These are phyloP conservation scores for Pseudomyrmex cubaensis DNA, from an alignment of 1,140 invertebrate genomes.

Conservation along the genomic window DNA sequence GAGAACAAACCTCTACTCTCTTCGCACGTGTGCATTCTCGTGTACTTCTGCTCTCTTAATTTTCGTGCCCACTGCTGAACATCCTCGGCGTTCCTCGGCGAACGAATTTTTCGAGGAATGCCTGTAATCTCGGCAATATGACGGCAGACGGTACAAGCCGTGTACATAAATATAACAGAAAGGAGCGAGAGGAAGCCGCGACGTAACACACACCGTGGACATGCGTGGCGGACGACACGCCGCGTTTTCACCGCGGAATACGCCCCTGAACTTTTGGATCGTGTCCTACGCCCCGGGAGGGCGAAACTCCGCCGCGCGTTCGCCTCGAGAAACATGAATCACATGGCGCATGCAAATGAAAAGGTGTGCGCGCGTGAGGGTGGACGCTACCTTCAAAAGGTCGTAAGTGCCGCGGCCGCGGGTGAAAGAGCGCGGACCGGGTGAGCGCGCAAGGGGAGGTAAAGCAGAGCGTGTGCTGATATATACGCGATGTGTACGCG, in stretches of 20 bases:
- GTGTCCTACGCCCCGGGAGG: conserved; percentile 66
- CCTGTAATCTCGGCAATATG: conserved; percentile 52
- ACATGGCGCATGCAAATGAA: conserved; percentile 70
- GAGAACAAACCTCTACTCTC: not conserved
- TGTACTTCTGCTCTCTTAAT: conserved; percentile 35
- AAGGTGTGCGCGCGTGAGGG: conserved; percentile 63
- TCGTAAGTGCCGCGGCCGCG: conserved; percentile 57
- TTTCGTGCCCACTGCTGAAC: conserved; percentile 15
- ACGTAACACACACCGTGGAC: not conserved
- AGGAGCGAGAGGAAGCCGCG: conserved; percentile 20
- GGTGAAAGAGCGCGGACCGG: conserved; percentile 1
- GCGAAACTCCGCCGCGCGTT: conserved; percentile 52
- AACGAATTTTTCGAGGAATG: conserved; percentile 52
- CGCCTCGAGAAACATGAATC: conserved; percentile 68
- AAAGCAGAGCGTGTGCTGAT: not conserved
- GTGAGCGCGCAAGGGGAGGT: conserved; percentile 6
- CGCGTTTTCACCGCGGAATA: conserved; percentile 69
- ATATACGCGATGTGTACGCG: not conserved
- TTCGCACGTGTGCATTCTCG: conserved; percentile 20
- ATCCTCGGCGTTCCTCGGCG: conserved; percentile 26
- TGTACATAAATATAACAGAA: conserved; percentile 68
- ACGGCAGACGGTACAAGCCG: not conserved
- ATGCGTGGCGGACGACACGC: conserved; percentile 57
- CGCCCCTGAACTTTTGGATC: conserved; percentile 72
- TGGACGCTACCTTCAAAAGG: conserved; percentile 69